phyloP scores from a whole-genome alignment of 1,140 invertebrate species.

The Trichonephila inaurata region DNA sequence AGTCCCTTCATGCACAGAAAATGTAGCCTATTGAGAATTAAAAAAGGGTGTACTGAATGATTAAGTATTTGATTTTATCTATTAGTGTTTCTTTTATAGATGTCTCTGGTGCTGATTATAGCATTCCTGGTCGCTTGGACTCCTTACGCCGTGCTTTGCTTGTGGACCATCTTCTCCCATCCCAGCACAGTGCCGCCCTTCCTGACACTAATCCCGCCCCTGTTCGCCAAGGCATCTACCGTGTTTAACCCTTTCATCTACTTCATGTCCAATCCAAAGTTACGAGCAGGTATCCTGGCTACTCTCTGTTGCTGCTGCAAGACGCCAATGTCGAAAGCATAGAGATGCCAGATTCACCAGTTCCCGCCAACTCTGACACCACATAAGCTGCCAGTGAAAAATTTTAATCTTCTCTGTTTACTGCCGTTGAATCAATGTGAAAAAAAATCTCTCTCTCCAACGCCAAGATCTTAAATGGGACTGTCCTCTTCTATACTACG shows the following conservation, averaged over 20 bases:
- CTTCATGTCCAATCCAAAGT: constrained; percentile 76
- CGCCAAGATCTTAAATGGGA: too few species aligned
- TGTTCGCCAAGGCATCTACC: constrained; percentile 90
- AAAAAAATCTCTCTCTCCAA: too few species aligned
- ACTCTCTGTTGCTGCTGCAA: constrained; percentile 50
- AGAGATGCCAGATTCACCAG: constrained; percentile 67
- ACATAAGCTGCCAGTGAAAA: background rate
- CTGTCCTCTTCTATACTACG: too few species aligned
- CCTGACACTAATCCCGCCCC: constrained; percentile 86
- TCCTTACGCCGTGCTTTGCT: constrained; percentile 87
- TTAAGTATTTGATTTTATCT: background rate
- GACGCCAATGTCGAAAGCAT: constrained; percentile 31
- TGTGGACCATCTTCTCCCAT: constrained; percentile 83
- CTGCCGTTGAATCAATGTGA: too few species aligned
- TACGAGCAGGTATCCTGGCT: constrained; percentile 51
- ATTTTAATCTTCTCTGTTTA: too few species aligned
- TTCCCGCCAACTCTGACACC: background rate
- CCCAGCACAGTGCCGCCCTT: constrained; percentile 82
- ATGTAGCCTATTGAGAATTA: too few species aligned
- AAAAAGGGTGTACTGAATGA: too few species aligned
- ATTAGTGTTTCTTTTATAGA: constrained; percentile 53
- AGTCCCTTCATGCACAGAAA: too few species aligned
- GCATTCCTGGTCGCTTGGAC: constrained; percentile 89
- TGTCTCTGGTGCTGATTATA: constrained; percentile 84
- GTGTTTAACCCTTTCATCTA: constrained; percentile 92